phyloP scores from a whole-genome alignment of 2,797 vertebrate species.

The Champsocephalus gunnari region DNA sequence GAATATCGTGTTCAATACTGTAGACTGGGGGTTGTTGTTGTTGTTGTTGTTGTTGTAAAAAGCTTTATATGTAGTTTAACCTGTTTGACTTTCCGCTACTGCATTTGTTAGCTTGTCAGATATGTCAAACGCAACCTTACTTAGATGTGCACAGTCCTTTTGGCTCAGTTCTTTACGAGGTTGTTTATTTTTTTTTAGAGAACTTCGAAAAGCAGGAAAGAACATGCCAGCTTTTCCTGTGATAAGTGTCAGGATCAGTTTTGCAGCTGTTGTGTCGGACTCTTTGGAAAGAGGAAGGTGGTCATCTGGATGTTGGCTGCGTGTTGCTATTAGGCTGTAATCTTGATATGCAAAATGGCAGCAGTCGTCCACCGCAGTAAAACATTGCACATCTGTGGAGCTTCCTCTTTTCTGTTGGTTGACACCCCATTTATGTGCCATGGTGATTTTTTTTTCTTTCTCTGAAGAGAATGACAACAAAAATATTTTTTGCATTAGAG shows the following conservation, averaged over 20 bases:
- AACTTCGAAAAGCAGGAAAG: neutral
- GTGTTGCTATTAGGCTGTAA: slow-evolving; percentile 55
- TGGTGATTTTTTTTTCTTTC: slow-evolving; percentile 30
- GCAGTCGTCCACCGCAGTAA: slow-evolving; percentile 46
- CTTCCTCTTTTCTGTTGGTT: slow-evolving; percentile 84
- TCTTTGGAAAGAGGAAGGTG: slow-evolving; percentile 71
- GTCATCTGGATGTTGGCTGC: slow-evolving; percentile 46
- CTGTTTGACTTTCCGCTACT: neutral
- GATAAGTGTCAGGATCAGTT: neutral
- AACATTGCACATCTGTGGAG: slow-evolving; percentile 78
- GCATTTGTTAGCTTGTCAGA: slow-evolving; percentile 1
- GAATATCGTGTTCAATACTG: neutral
- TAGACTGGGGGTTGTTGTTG: neutral
- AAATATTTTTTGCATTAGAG: slow-evolving; percentile 1
- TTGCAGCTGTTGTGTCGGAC: slow-evolving; percentile 14
- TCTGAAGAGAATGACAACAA: slow-evolving; percentile 22
- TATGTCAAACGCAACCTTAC: neutral
- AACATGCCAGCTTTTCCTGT: neutral
- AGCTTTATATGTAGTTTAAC: neutral
- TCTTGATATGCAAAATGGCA: slow-evolving; percentile 85
- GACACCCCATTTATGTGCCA: slow-evolving; percentile 18
- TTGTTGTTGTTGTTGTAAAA: neutral
- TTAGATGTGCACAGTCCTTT: neutral
- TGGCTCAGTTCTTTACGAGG: neutral
- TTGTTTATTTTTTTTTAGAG: neutral